Base-by-base conservation (phyloP, 2,797 vertebrate species). In the Coilia nasus region DNA sequence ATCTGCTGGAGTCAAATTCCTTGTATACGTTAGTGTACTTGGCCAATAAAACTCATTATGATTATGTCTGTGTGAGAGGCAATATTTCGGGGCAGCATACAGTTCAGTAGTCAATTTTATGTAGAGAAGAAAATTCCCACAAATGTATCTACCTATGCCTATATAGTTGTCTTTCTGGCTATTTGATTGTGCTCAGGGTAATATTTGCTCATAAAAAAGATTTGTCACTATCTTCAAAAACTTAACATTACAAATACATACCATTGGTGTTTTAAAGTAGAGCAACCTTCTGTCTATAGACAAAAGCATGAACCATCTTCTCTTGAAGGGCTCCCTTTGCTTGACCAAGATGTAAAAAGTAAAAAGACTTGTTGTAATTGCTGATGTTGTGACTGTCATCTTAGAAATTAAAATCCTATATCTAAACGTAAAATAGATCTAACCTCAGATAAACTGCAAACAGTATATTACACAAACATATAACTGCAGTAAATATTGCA, bases 221-320 rank as follows among this genome's bases (percentile, higher is more conserved):
- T 2, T 2, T 2, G 2, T 54, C 50, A 54, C 50, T 54, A 9
- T 54, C 50, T 54, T 9, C 50, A 54, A 9, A 41, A 54, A 9
- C 14, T 3, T 54, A 54, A 54, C 7, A 10, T 54, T 31, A 31
- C 28, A 12, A 64, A 25, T 28, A n/a, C 60, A 60, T 60, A 98
- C 97, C 96, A 98, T 91, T 0, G 97, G 96, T 57, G 94, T 93
- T 94, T 98, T 98, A 67, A 96, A 97, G 90, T 98, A 98, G 0
- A 97, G 91, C 87, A 98, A 95, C 81, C 92, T 97, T 86, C 97
- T 95, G 90, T 96, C 96, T 83, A 94, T 91, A 14, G 93, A 92
- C 87, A 97, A 96, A 91, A 98, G 91, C 44, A 92, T 96, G 84
- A 98, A 98, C 97, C 97, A 98, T 75, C 97, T 95, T 90, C 94